Conservation (phyloP, 2,888 invertebrate genomes). For the Papilio demoleus region DNA sequence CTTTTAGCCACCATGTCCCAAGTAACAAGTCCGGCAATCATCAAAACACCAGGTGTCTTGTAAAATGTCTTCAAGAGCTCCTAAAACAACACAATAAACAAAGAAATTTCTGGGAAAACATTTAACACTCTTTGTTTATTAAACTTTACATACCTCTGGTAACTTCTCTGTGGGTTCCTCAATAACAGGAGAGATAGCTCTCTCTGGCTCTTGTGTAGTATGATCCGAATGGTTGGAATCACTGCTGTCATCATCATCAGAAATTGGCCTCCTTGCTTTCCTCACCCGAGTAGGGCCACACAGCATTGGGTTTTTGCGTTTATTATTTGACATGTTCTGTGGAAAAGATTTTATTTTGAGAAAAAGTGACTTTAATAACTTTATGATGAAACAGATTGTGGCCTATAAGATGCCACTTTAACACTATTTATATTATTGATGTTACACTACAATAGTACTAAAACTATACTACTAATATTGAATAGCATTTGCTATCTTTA, state of each 20-base stretch:
- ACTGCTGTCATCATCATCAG: constrained; percentile 68
- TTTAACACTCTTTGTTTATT: no score
- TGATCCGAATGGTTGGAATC: constrained; percentile 59
- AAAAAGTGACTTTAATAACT: no score
- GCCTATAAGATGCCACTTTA: no score
- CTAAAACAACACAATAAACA: constrained; percentile 49
- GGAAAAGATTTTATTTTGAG: not conserved
- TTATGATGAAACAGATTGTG: no score
- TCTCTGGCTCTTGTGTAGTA: constrained; percentile 51
- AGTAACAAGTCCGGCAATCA: constrained; percentile 94
- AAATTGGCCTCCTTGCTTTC: constrained; percentile 58
- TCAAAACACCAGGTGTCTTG: constrained; percentile 88
- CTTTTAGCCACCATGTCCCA: constrained; percentile 95
- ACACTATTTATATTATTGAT: no score
- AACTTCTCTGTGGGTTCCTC: constrained; percentile 85
- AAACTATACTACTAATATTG: no score
- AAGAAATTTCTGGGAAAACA: not conserved
- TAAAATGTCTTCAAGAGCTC: constrained; percentile 86
- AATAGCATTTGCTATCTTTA: no score
- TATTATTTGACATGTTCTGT: constrained; percentile 52
- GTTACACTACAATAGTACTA: no score
- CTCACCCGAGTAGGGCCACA: constrained; percentile 51
- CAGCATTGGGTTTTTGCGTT: constrained; percentile 50
- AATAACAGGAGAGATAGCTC: constrained; percentile 79
- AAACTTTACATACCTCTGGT: constrained; percentile 77